Percentiles rank a stretch among this genome's conserved stretches.
Evolutionary conservation across 2,888 invertebrate genomes (phyloP).

Genomic region (Oconnorella tubifera): DNA sequence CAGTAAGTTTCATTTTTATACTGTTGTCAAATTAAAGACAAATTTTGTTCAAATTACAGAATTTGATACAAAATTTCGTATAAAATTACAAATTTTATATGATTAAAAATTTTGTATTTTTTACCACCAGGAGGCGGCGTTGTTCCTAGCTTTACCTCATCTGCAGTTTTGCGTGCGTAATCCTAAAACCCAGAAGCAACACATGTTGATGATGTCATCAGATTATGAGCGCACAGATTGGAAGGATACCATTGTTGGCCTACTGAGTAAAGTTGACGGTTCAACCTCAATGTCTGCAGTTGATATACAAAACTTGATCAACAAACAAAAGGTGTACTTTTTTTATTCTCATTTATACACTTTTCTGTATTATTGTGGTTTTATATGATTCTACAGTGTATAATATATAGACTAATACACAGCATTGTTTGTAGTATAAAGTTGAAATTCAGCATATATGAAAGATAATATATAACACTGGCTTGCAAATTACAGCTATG

Average conservation of each 20-base stretch:
- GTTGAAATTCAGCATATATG: too few relatives aligned
- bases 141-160: conserved; percentile 85
- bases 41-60: too few relatives aligned
- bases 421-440: too few relatives aligned
- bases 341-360: too few relatives aligned
- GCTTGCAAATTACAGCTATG: too few relatives aligned
- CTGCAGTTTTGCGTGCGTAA: conserved; percentile 73
- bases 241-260: conserved; percentile 83
- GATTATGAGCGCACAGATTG: conserved; percentile 91
- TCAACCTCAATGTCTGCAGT: not conserved
- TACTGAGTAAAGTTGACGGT: conserved; percentile 63
- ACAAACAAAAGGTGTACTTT: conserved; percentile 25
- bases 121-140: conserved; percentile 82
- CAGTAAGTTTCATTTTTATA: too few relatives aligned
- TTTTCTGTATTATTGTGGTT: not conserved
- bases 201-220: conserved; percentile 82
- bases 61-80: too few relatives aligned
- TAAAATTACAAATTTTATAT: too few relatives aligned
- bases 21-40: too few relatives aligned
- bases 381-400: not conserved
- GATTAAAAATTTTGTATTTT: too few relatives aligned
- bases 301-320: conserved; percentile 28
- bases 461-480: too few relatives aligned
- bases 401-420: too few relatives aligned
- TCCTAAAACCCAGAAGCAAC: conserved; percentile 59